These are phyloP conservation scores for Beroe forskalii DNA, from an alignment of 37 sponge, comb jelly and placozoan genomes.

Conservation along the genomic window DNA sequence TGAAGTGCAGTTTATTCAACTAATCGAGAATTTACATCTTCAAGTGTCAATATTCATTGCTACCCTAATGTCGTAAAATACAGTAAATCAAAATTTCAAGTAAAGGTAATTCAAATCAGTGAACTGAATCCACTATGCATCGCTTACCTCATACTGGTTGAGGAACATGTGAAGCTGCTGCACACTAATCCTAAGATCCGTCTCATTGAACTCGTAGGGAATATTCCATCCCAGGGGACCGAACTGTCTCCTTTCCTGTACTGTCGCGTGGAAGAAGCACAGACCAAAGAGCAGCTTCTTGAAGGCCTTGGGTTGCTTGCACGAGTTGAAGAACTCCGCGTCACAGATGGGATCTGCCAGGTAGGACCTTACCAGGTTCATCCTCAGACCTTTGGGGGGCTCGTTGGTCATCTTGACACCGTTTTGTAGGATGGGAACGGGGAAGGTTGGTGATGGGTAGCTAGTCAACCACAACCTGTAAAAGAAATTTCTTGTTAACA, in stretches of 20 bases:
- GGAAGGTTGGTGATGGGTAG: slow-evolving; percentile 96
- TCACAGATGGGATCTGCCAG: slow-evolving; percentile 92
- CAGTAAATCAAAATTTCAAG: too few relatives aligned
- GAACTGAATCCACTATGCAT: too few relatives aligned
- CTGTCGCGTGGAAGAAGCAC: slow-evolving; percentile 98
- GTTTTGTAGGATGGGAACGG: slow-evolving; percentile 97
- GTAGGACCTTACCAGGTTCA: slow-evolving; percentile 95
- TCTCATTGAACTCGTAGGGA: slow-evolving; percentile 98
- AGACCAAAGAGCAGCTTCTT: slow-evolving; percentile 92
- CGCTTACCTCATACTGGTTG: slow-evolving; percentile 95
- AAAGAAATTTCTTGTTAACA: neutral
- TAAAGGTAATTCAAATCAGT: too few relatives aligned
- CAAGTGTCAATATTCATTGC: too few relatives aligned
- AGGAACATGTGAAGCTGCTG: slow-evolving; percentile 96
- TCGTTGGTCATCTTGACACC: slow-evolving; percentile 99
- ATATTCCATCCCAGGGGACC: slow-evolving; percentile 99
- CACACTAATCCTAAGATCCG: slow-evolving; percentile 97
- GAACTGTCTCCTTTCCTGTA: slow-evolving; percentile 96
- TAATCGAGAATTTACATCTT: too few relatives aligned
- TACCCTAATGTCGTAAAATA: too few relatives aligned
- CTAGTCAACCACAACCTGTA: slow-evolving; percentile 97
- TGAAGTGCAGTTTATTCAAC: too few relatives aligned
- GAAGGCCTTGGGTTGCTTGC: slow-evolving; percentile 81
- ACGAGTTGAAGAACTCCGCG: slow-evolving; percentile 86
- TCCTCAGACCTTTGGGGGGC: slow-evolving; percentile 97